phyloP scores from a whole-genome alignment of 2,888 invertebrate species.

The Isotomurus palustris region DNA sequence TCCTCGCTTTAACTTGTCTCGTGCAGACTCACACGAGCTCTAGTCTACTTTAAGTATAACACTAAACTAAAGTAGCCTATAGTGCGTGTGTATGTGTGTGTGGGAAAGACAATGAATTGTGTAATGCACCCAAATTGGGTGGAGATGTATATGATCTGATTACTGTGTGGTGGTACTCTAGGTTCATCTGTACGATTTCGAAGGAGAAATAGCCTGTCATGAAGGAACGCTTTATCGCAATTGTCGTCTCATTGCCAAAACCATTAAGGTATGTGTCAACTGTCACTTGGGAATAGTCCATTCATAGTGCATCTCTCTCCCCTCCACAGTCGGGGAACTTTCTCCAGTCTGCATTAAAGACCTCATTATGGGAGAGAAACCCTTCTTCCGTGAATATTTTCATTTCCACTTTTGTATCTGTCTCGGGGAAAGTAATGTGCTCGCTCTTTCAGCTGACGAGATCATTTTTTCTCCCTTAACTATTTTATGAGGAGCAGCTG shows the following conservation, averaged over 20 bases:
- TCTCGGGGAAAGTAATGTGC: background rate
- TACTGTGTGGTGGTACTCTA: conserved; percentile 14
- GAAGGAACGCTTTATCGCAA: conserved; percentile 45
- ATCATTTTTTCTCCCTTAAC: background rate
- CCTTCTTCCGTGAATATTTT: conserved; percentile 4
- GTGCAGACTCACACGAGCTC: too few species aligned
- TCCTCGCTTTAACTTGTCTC: too few species aligned
- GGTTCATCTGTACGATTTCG: conserved; percentile 46
- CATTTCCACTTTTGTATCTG: background rate
- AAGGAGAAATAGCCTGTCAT: conserved; percentile 44
- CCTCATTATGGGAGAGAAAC: background rate
- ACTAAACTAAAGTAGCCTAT: too few species aligned
- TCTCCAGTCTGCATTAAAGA: conserved; percentile 5
- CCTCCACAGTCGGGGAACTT: background rate
- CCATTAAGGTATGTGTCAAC: conserved; percentile 43
- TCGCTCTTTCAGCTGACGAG: background rate
- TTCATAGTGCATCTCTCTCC: conserved; percentile 12
- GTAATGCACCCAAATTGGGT: too few species aligned
- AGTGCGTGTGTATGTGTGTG: too few species aligned
- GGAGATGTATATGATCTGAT: conserved; percentile 8
- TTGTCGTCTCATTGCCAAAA: conserved; percentile 46
- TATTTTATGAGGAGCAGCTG: background rate
- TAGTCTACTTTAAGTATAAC: too few species aligned
- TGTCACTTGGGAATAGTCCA: conserved; percentile 20
- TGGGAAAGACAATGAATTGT: too few species aligned